These are phyloP conservation scores for Dione juno DNA, from an alignment of 2,888 invertebrate genomes.

Conservation along the genomic window DNA sequence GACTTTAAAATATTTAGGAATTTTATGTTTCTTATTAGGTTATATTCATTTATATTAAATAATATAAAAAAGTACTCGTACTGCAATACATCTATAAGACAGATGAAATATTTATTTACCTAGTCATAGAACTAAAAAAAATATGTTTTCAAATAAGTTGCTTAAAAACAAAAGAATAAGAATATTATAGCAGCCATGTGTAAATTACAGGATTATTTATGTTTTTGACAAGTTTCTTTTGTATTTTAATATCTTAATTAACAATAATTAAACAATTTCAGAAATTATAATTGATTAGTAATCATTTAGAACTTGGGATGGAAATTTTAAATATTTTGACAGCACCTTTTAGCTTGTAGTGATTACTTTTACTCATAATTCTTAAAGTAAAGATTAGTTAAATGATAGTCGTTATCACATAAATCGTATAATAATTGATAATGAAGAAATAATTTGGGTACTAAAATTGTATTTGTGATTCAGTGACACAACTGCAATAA, in stretches of 20 bases:
- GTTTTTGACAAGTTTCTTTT: background rate
- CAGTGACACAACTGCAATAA: background rate
- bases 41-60: background rate
- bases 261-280: too few relatives aligned
- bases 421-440: background rate
- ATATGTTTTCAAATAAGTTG: background rate
- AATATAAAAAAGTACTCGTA: background rate
- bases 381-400: background rate
- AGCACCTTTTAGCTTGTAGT: constrained; percentile 1
- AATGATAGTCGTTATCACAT: background rate
- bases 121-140: constrained; percentile 21
- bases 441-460: background rate
- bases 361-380: background rate
- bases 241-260: background rate
- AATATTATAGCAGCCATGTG: background rate
- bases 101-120: constrained; percentile 6
- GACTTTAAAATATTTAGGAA: background rate
- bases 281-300: background rate
- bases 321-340: constrained; percentile 10
- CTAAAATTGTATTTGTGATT: background rate
- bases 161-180: background rate
- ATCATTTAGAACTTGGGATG: background rate
- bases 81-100: background rate
- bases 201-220: constrained; percentile 2
- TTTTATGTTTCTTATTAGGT: background rate